Percentiles rank a stretch among this genome's conserved stretches.
These are phyloP conservation scores for Drosophila malerkotliana DNA, from an alignment of 1,140 invertebrate species.

Conservation along the genomic window DNA sequence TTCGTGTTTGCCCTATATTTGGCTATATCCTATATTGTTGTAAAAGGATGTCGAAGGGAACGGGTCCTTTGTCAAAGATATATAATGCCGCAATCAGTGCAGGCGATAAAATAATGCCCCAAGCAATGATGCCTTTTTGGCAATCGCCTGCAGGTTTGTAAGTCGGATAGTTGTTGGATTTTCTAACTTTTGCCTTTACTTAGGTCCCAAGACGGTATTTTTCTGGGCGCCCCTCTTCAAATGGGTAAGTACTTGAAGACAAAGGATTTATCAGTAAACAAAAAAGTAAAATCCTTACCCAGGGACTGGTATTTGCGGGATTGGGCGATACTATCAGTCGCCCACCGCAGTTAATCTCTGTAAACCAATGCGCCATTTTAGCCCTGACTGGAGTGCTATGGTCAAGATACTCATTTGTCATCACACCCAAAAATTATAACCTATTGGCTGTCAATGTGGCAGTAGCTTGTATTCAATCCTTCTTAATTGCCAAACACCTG, in stretches of 20 bases:
- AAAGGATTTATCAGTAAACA: not conserved
- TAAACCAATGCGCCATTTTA: constrained; percentile 48
- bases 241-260: constrained; percentile 40
- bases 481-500: constrained; percentile 39
- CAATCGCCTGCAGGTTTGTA: constrained; percentile 44
- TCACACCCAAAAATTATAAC: constrained; percentile 64
- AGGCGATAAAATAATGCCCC: constrained; percentile 43
- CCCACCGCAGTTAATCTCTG: constrained; percentile 41
- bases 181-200: not conserved
- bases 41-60: constrained; percentile 32
- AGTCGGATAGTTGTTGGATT: not conserved
- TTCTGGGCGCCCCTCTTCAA: constrained; percentile 64
- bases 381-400: constrained; percentile 52
- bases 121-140: constrained; percentile 49
- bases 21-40: no score
- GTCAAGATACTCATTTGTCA: constrained; percentile 62
- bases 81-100: constrained; percentile 40
- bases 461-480: constrained; percentile 45
- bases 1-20: no score
- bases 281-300: not conserved
- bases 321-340: constrained; percentile 54
- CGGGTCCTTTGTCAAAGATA: constrained; percentile 41
- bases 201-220: constrained; percentile 62
- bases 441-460: constrained; percentile 52
- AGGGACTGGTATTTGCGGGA: constrained; percentile 53